Conservation (phyloP, 2,888 invertebrate genomes). For the Melanargia galathea region DNA sequence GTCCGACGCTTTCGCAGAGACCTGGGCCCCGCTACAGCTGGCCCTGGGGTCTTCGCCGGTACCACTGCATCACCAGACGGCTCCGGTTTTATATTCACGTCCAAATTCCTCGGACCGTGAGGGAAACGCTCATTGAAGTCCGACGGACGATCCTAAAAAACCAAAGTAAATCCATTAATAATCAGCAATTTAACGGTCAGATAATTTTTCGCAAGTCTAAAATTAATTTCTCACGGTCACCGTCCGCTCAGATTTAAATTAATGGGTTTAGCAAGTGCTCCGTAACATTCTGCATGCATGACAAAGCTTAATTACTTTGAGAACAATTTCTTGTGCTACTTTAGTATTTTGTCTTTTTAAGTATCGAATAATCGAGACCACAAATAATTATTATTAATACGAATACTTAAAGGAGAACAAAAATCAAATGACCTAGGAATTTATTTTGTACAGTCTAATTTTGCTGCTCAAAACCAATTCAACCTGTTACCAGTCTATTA, state of each 20-base stretch:
- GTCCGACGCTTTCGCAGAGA: constrained; percentile 83
- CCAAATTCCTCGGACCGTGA: constrained; percentile 88
- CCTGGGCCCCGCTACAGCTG: constrained; percentile 79
- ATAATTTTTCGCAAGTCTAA: background rate
- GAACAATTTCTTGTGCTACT: background rate
- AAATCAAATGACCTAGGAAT: background rate
- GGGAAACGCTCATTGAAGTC: constrained; percentile 86
- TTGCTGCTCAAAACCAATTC: no score
- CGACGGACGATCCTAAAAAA: constrained; percentile 74
- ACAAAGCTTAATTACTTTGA: background rate
- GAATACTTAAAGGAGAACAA: background rate
- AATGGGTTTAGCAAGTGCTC: background rate
- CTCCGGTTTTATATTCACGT: constrained; percentile 66
- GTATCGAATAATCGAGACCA: background rate
- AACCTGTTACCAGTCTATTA: no score
- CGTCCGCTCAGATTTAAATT: background rate
- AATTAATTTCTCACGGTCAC: background rate
- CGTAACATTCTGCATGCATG: constrained; percentile 3
- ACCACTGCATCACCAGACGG: constrained; percentile 67
- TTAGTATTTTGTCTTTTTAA: background rate
- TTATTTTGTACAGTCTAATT: no score
- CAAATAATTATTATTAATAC: background rate
- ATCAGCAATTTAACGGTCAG: background rate
- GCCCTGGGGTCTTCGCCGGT: constrained; percentile 75
- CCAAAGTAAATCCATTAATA: background rate